Evolutionary conservation across 2,888 invertebrate genomes (phyloP).

Genomic region (Proisotoma minuta): DNA sequence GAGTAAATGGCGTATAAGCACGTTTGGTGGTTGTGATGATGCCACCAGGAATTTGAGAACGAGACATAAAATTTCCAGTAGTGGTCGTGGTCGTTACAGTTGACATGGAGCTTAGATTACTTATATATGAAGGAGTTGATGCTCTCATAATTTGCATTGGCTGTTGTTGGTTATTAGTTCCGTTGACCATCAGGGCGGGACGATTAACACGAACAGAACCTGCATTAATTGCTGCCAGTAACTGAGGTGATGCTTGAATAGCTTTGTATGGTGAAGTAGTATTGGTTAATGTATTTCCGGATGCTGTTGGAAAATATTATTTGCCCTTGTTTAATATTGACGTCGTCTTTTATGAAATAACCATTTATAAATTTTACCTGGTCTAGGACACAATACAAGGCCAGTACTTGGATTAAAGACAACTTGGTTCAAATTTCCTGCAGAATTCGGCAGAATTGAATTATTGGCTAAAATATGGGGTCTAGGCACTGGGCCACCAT

Average conservation of each 20-base stretch:
- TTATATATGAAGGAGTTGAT: no score
- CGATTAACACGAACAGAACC: background rate
- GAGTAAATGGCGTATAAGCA: no score
- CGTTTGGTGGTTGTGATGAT: no score
- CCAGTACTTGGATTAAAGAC: conserved; percentile 25
- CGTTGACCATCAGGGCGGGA: background rate
- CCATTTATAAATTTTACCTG: background rate
- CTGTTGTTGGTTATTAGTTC: no score
- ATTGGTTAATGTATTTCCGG: background rate
- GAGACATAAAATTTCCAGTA: no score
- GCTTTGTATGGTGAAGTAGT: conserved; percentile 4
- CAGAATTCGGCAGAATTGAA: background rate
- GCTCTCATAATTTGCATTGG: no score
- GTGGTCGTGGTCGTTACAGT: no score
- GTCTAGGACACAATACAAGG: conserved; percentile 19
- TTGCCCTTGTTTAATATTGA: background rate
- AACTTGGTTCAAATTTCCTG: conserved; percentile 13
- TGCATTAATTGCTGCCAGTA: background rate
- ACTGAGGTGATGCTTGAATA: background rate
- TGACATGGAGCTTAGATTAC: no score
- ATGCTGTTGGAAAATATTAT: background rate
- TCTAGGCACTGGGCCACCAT: background rate
- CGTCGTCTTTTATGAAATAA: background rate
- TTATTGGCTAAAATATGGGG: background rate
- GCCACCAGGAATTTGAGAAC: no score